These are phyloP conservation scores for Drosophila nr. perissopoda DNA, from an alignment of 2,888 invertebrate genomes.

Conservation along the genomic window DNA sequence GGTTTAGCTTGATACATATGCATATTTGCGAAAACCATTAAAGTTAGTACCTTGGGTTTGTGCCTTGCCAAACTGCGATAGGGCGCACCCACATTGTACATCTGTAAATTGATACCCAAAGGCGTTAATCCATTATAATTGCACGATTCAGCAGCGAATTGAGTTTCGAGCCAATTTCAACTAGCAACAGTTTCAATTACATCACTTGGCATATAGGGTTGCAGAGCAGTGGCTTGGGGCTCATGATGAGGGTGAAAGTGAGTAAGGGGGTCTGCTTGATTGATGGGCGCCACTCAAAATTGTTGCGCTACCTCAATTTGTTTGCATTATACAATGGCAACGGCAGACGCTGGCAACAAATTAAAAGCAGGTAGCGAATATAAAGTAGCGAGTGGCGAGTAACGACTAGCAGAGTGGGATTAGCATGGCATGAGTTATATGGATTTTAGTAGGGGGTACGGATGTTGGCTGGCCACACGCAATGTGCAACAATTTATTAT, in stretches of 20 bases:
- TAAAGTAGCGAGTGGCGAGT: conserved; percentile 12
- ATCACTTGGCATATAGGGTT: not conserved
- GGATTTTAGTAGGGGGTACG: not conserved
- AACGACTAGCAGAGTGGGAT: conserved; percentile 1
- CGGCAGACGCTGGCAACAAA: conserved; percentile 27
- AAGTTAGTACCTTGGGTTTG: conserved; percentile 79
- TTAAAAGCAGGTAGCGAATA: conserved; percentile 34
- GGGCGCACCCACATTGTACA: conserved; percentile 83
- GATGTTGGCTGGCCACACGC: conserved; percentile 8
- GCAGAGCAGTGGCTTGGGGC: not conserved
- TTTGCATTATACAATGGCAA: conserved; percentile 52
- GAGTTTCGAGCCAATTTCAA: conserved; percentile 25
- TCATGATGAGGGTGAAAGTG: not conserved
- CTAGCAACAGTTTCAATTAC: conserved; percentile 24
- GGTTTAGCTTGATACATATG: not conserved
- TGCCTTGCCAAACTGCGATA: conserved; percentile 83
- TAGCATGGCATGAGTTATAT: not conserved
- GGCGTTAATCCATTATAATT: conserved; percentile 62
- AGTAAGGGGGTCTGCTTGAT: conserved; percentile 38
- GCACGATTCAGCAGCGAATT: conserved; percentile 6
- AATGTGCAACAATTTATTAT: conserved; percentile 65
- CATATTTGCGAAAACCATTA: not conserved
- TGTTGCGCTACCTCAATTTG: conserved; percentile 62
- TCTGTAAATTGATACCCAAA: conserved; percentile 80
- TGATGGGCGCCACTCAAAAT: conserved; percentile 59